phyloP scores from a whole-genome alignment of 2,888 invertebrate species.

The Synanthedon tipuliformis region DNA sequence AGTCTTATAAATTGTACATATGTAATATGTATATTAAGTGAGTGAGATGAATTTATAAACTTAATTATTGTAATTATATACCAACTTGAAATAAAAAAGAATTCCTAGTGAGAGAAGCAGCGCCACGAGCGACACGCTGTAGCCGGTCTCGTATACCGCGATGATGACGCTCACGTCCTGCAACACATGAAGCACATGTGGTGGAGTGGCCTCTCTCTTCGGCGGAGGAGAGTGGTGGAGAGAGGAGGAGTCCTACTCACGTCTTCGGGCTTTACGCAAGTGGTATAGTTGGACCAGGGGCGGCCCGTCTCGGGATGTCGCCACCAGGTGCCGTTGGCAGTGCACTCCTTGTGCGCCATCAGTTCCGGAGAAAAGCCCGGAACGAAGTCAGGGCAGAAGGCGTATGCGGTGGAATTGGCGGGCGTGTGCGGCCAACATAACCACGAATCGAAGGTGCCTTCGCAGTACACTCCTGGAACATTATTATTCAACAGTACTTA shows the following conservation, averaged over 20 bases:
- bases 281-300: constrained; percentile 93
- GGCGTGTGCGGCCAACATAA: constrained; percentile 82
- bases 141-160: constrained; percentile 86
- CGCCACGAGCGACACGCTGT: constrained; percentile 86
- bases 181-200: neutral
- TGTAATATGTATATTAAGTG: too few relatives aligned
- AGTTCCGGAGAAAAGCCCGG: constrained; percentile 79
- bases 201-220: constrained; percentile 67
- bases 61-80: constrained; percentile 12
- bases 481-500: neutral
- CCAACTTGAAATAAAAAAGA: constrained; percentile 89
- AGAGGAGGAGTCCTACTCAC: constrained; percentile 57
- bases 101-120: constrained; percentile 84
- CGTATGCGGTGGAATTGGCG: constrained; percentile 74
- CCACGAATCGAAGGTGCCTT: constrained; percentile 85
- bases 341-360: constrained; percentile 86
- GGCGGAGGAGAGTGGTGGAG: neutral
- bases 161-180: constrained; percentile 71
- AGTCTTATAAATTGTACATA: too few relatives aligned
- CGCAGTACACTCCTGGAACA: constrained; percentile 71
- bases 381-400: constrained; percentile 80
- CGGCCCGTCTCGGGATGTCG: constrained; percentile 79
- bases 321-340: constrained; percentile 85
- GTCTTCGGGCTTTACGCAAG: constrained; percentile 75
- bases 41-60: too few relatives aligned